Conservation (phyloP, 2,888 invertebrate genomes). For the Linyphia triangularis region DNA sequence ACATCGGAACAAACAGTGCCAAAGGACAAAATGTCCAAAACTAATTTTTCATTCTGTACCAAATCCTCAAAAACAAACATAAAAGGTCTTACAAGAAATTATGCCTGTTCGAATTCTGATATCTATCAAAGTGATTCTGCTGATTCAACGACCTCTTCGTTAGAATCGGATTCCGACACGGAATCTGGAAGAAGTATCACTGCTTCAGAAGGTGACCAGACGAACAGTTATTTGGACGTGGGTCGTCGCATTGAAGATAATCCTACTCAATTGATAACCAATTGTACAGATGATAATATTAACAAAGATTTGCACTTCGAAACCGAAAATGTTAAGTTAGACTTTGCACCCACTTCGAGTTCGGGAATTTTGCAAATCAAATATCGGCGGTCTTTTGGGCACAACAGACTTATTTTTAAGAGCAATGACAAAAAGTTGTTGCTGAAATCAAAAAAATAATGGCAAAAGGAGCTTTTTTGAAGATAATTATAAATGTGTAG, state of each 20-base stretch:
- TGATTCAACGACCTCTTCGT: neutral
- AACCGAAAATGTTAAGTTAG: neutral
- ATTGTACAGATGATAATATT: neutral
- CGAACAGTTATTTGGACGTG: neutral
- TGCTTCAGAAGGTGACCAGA: neutral
- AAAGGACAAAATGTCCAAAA: neutral
- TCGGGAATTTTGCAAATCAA: neutral
- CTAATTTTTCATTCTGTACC: neutral
- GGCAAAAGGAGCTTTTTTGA: neutral
- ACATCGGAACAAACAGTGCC: neutral
- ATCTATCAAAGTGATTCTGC: no score
- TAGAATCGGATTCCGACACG: neutral
- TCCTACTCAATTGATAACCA: neutral
- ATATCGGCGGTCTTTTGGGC: neutral
- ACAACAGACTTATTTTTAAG: neutral
- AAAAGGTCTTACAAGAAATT: no score
- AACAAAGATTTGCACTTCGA: constrained; percentile 4
- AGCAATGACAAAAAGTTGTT: neutral
- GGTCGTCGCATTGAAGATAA: neutral
- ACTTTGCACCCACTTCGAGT: neutral
- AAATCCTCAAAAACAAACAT: neutral
- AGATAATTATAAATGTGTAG: neutral
- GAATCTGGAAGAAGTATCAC: neutral
- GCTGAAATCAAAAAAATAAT: neutral
- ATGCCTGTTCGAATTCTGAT: no score